Conservation (phyloP, 2,113 vertebrate genomes). For the Lepisosteus osseus region DNA sequence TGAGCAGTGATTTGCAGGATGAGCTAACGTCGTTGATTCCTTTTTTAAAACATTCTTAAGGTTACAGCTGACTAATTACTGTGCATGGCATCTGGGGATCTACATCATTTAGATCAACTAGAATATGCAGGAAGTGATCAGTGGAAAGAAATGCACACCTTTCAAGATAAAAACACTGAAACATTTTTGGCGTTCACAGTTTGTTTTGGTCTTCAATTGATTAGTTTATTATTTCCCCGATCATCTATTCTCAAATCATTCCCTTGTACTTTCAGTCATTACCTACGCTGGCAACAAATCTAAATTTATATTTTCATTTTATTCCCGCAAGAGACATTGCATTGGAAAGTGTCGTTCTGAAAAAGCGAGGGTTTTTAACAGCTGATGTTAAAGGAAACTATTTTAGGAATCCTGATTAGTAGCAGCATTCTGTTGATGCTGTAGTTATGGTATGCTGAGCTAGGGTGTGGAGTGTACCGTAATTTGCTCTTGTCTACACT, state of each 20-base stretch:
- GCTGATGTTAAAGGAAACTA: constrained; percentile 49
- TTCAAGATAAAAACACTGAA: not conserved
- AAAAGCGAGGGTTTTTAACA: constrained; percentile 38
- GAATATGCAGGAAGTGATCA: constrained; percentile 7
- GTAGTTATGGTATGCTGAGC: constrained; percentile 8
- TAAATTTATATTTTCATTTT: constrained; percentile 46
- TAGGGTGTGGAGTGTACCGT: constrained; percentile 20
- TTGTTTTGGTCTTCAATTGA: not conserved
- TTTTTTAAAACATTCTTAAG: constrained; percentile 27
- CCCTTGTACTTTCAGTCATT: constrained; percentile 22
- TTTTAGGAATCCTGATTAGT: constrained; percentile 43
- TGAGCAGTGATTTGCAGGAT: constrained; percentile 19
- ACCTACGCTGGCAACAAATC: constrained; percentile 41
- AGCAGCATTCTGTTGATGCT: constrained; percentile 26
- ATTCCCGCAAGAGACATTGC: constrained; percentile 56
- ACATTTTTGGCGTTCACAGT: constrained; percentile 17
- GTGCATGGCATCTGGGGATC: constrained; percentile 21
- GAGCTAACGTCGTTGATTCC: constrained; percentile 16
- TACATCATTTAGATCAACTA: constrained; percentile 28
- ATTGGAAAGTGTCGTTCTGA: constrained; percentile 45
- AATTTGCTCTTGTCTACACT: constrained; percentile 27
- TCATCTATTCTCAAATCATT: not conserved
- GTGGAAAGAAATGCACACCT: too few relatives aligned
- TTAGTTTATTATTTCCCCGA: not conserved
- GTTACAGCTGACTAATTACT: constrained; percentile 37